Percentiles rank a stretch among this genome's conserved stretches.
Evolutionary conservation across 2,797 vertebrate genomes (phyloP).

Genomic region (Darevskia mixta): DNA sequence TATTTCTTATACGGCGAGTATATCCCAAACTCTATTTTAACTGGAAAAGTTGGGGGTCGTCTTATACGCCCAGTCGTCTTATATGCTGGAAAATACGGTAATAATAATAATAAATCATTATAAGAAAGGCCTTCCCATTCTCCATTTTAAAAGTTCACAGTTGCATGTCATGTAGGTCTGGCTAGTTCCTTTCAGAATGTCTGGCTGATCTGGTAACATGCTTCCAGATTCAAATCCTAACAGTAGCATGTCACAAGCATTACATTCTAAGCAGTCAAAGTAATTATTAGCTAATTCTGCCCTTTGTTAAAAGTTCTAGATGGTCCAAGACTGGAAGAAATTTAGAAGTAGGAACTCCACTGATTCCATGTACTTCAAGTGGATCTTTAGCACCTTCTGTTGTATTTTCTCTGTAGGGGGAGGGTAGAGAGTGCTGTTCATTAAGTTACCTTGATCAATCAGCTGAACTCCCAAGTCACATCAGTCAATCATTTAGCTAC

Average conservation of each 20-base stretch:
- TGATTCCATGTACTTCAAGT: background rate
- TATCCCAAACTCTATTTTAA: too few relatives aligned
- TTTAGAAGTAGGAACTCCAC: background rate
- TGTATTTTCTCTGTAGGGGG: background rate
- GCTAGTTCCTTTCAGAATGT: background rate
- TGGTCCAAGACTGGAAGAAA: background rate
- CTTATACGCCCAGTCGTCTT: too few relatives aligned
- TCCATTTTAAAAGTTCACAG: constrained; percentile 52
- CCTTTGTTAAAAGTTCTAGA: background rate
- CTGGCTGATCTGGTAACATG: background rate
- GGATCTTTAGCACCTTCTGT: accelerated
- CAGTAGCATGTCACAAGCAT: background rate
- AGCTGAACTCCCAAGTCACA: background rate
- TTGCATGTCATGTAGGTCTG: background rate
- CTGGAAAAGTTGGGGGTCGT: too few relatives aligned
- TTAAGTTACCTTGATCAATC: background rate
- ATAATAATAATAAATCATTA: background rate
- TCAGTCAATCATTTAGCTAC: background rate
- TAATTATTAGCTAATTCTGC: background rate
- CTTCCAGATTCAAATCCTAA: constrained; percentile 3
- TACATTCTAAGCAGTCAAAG: constrained; percentile 4
- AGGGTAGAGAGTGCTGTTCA: background rate
- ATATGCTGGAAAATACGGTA: too few relatives aligned
- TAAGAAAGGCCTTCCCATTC: background rate
- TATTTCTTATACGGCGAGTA: too few relatives aligned